Percentiles rank a stretch among this genome's conserved stretches.
Evolutionary conservation across 2,113 vertebrate species (phyloP).

Genomic region (Bufo bufo): DNA sequence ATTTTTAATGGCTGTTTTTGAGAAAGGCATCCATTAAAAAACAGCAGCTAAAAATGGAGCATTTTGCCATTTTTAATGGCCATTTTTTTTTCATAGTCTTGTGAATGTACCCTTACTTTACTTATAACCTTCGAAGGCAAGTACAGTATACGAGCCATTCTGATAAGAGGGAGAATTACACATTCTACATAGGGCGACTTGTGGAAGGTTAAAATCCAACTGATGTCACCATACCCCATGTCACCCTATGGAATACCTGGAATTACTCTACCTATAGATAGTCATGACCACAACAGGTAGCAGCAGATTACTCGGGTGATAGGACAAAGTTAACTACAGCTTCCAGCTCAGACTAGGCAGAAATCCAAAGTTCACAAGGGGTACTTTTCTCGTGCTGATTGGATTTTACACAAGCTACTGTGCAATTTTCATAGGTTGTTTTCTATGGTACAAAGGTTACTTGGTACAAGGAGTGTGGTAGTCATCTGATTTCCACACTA

Average conservation of each 20-base stretch:
- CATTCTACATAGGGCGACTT: background rate
- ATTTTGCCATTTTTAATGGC: too few species aligned
- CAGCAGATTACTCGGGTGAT: background rate
- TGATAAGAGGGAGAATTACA: background rate
- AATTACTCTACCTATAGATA: background rate
- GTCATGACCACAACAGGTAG: background rate
- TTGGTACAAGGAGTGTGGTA: background rate
- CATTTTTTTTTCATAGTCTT: too few species aligned
- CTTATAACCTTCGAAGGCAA: background rate
- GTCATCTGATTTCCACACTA: background rate
- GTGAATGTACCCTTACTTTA: background rate
- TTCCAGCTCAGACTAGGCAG: background rate
- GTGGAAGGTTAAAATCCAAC: background rate
- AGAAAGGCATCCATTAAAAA: too few species aligned
- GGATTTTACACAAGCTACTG: background rate
- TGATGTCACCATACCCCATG: background rate
- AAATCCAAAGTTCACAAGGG: background rate
- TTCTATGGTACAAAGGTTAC: conserved; percentile 39
- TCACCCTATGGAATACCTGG: background rate
- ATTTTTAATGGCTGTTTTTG: too few species aligned
- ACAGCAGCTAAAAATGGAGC: too few species aligned
- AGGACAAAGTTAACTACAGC: background rate
- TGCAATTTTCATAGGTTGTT: background rate
- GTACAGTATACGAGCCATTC: background rate
- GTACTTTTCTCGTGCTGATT: background rate